A percentile compares a stretch with the other conserved stretches of the same genome.
Evolutionary conservation across 2,797 vertebrate species (phyloP).

Genomic region (Adrianichthys oophorus): DNA sequence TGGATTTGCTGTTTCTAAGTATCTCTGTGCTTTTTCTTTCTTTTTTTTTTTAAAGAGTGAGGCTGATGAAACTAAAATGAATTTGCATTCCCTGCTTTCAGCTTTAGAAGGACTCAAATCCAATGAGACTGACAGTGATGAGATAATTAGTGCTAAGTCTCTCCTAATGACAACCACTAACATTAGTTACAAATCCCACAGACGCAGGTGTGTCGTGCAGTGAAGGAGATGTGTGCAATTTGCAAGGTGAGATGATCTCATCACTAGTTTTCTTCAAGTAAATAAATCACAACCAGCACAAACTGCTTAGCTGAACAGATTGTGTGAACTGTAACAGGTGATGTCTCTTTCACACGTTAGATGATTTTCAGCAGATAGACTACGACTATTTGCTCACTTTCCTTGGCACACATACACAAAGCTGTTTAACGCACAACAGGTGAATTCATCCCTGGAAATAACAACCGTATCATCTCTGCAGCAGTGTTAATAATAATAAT

Average conservation of each 20-base stretch:
- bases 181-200: constrained; percentile 53
- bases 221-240: constrained; percentile 37
- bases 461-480: constrained; percentile 54
- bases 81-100: constrained; percentile 26
- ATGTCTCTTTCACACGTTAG: constrained; percentile 49
- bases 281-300: constrained; percentile 36
- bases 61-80: constrained; percentile 38
- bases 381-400: constrained; percentile 32
- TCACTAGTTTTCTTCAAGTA: constrained; percentile 25
- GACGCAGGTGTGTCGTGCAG: constrained; percentile 47
- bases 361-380: constrained; percentile 33
- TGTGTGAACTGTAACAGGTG: constrained; percentile 46
- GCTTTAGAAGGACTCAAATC: constrained; percentile 34
- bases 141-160: constrained; percentile 60
- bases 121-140: constrained; percentile 51
- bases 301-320: constrained; percentile 29
- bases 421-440: constrained; percentile 44
- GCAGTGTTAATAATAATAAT: constrained; percentile 66
- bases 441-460: constrained; percentile 47
- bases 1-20: constrained; percentile 33
- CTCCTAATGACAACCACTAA: constrained; percentile 59
- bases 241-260: constrained; percentile 41
- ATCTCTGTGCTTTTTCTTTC: constrained; percentile 23
- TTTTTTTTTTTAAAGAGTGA: constrained; percentile 6
- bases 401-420: constrained; percentile 11